Base-by-base conservation (phyloP, 2,113 vertebrate genomes). In the Scatophagus argus region DNA sequence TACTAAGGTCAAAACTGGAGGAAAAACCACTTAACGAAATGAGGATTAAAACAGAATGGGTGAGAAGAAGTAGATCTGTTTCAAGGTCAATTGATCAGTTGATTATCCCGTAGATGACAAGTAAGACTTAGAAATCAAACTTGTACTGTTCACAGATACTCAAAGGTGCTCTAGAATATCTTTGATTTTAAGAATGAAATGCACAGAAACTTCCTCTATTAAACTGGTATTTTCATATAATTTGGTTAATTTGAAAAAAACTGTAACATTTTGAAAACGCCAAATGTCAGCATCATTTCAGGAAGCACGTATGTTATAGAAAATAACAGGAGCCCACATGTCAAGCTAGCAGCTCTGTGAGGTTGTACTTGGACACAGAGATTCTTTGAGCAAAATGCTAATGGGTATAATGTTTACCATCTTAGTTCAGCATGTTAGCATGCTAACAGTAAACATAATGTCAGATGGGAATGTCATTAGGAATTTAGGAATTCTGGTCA, bases 1-100 rank as follows among this genome's bases (percentile, higher is more conserved):
- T 71, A 68, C 19, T 70, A 25, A 84, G 80, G 78, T 87, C 88
- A 88, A 72, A 84, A 84, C 43, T 59, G 64, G 32, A n/a, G 52
- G 38, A 66, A 52, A 73, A 36, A 46, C 0, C 31, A 38, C 66
- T 66, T 58, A 23, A 54, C 6, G 49, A 76, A 74, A 56, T 39
- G 21, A 68, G 31, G 23, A 60, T 58, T 11, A 74, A 44, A 56
- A 23, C 21, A 31, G 38, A 58, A 55, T 3, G 39, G 23, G 67
- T 43, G 62, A 43, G 12, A 56, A 39, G 21, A 78, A 43, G 51
- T 9, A 27, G 2, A 51, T 74, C 23, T 27, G 31, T 76, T 56
- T 79, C 4, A 36, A 64, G 32, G 60, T 60, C 25, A 47, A 27
- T 8, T 72, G 44, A 43, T 59, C 51, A 11, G 21, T 36, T 6